Percentiles rank a stretch among this genome's conserved stretches.
These are phyloP conservation scores for Oplegnathus fasciatus DNA, from an alignment of 2,113 vertebrate genomes.

Conservation along the genomic window DNA sequence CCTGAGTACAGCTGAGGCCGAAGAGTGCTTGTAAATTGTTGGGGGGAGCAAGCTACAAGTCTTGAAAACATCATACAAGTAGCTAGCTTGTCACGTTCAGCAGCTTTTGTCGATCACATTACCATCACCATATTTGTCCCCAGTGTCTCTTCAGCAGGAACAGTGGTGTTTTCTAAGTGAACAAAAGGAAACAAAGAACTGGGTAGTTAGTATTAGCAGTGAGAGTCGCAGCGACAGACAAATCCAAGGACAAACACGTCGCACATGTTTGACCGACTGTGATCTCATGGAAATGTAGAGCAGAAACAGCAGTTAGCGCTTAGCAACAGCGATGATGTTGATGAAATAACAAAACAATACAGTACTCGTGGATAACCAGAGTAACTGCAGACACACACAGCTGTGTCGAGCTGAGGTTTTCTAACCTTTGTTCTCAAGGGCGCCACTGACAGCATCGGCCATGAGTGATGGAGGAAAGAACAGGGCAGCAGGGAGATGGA, in stretches of 20 bases:
- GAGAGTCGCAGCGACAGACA: not conserved
- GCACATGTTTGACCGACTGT: slow-evolving; percentile 21
- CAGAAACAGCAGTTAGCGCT: slow-evolving; percentile 7
- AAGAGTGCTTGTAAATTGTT: too few relatives aligned
- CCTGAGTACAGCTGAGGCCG: not conserved
- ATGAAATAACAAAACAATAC: slow-evolving; percentile 21
- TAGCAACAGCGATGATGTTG: slow-evolving; percentile 17
- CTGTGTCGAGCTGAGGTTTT: slow-evolving; percentile 20
- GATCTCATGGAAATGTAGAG: slow-evolving; percentile 18
- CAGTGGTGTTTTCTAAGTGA: not conserved
- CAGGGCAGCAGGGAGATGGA: not conserved
- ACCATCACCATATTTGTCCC: not conserved
- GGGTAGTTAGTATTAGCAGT: not conserved
- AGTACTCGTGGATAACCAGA: not conserved
- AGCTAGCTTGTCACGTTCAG: not conserved
- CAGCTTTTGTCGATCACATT: not conserved
- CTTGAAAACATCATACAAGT: not conserved
- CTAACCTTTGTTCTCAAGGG: slow-evolving; percentile 56
- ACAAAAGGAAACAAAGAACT: not conserved
- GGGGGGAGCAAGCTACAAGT: too few relatives aligned
- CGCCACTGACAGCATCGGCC: slow-evolving; percentile 6
- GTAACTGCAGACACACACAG: not conserved
- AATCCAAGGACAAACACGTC: not conserved
- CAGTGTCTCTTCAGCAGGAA: not conserved
- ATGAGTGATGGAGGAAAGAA: slow-evolving; percentile 26